phyloP scores from a whole-genome alignment of 1,140 invertebrate genomes.

The Bombus picipes region DNA sequence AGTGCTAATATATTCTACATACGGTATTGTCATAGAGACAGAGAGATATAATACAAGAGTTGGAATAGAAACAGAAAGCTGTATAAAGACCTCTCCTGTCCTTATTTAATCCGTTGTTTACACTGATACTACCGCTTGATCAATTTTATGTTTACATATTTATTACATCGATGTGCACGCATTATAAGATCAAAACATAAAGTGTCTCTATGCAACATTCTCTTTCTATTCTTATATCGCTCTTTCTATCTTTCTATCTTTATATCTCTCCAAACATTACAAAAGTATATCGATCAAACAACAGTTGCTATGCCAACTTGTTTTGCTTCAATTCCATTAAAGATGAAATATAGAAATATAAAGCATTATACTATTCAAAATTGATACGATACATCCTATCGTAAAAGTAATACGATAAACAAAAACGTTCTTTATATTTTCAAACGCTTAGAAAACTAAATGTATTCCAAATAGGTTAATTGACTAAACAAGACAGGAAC shows the following conservation, averaged over 20 bases:
- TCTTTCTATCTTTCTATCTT: no score
- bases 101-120: no score
- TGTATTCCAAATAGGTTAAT: conserved; percentile 14
- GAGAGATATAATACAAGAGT: no score
- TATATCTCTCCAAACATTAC: neutral
- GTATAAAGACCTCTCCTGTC: no score
- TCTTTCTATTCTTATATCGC: no score
- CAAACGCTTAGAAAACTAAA: neutral
- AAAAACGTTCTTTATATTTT: neutral
- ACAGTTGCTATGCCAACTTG: conserved; percentile 49
- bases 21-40: no score
- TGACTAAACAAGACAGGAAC: neutral
- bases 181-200: no score
- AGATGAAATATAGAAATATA: neutral
- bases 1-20: neutral
- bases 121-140: no score
- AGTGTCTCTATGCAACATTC: no score
- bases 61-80: no score
- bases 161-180: no score
- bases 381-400: neutral
- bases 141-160: no score
- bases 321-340: neutral
- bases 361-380: neutral
- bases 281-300: conserved; percentile 32
- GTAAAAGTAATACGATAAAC: neutral